Evolutionary conservation across 2,113 vertebrate species (phyloP), one percentile per base, ranked within the genome.

Genomic region (Sinocyclocheilus rhinocerous): DNA sequence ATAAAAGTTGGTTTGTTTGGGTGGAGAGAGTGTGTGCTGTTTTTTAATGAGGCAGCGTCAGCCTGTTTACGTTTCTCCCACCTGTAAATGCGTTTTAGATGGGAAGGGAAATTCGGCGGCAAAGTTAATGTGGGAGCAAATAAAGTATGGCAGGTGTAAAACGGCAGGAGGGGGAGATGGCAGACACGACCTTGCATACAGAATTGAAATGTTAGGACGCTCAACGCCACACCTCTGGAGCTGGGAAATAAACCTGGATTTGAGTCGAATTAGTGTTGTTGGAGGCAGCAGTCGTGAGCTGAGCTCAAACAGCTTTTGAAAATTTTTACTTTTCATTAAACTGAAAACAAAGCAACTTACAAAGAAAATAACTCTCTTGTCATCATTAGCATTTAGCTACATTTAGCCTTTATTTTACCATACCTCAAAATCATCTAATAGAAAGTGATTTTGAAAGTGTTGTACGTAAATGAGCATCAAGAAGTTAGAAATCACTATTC

Each of bases 61-160:
- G 82, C 65, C 69, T 84, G 82, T 84, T 84, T 84, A 84, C 50
- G 29, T 83, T 59, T 84, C 82, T 84, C 52, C 33, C 82, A 84
- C 82, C 82, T 84, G 82, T 84, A 86, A 88, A 79, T 70, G 61
- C 36, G 45, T 80, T 86, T 84, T 84, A 83, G 81, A 86, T 85
- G 81, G 63, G 85, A 78, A 69, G 57, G 45, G 63, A 81, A 72
- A 86, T 84, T 86, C 48, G 12, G 48, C 50, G 9, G 77, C 85
- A 76, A 70, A 26, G 79, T 84, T 79, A 81, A 84, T 79, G 81
- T 81, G 57, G n/a, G 65, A 69, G 84, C 70, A 70, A 84, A 86
- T 86, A 70, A 84, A 86, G 81, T 61, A 76, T 69, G 81, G 59
- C 73, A 79, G 78, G 72, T 57, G 69, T 73, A 36, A 75, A 86